A percentile compares a stretch with the other conserved stretches of the same genome.
Conservation (phyloP, 2,797 vertebrate species). For the Thaleichthys pacificus region DNA sequence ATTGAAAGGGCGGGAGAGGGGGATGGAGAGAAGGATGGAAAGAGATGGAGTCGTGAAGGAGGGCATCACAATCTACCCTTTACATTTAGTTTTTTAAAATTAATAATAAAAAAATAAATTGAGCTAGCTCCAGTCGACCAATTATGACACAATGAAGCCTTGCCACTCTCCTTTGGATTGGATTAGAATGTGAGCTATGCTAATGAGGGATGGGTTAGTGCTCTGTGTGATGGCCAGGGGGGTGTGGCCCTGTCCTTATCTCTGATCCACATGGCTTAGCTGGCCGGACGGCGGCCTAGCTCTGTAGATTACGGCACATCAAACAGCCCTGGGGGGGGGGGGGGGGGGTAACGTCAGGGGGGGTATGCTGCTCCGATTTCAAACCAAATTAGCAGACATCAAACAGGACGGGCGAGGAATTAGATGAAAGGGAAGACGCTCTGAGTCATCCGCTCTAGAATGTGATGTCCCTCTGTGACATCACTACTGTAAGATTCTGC, state of each 20-base stretch:
- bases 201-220: constrained; percentile 43
- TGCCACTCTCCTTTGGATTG: constrained; percentile 32
- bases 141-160: constrained; percentile 47
- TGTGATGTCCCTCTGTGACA: constrained; percentile 13
- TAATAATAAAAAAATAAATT: not conserved
- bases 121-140: constrained; percentile 12
- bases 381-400: constrained; percentile 74
- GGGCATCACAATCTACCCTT: no score
- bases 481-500: not conserved
- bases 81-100: no score
- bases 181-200: constrained; percentile 62
- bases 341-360: constrained; percentile 43
- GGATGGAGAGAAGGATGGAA: constrained; percentile 12
- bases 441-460: constrained; percentile 38
- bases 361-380: constrained; percentile 70
- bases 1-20: constrained; percentile 3
- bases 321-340: constrained; percentile 49
- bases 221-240: constrained; percentile 12
- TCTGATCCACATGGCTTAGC: constrained; percentile 56
- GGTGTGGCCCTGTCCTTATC: constrained; percentile 56
- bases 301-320: constrained; percentile 59
- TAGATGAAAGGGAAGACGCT: constrained; percentile 66
- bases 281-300: constrained; percentile 42
- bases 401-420: constrained; percentile 51
- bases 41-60: not conserved